These are phyloP conservation scores for Anaspis maculata DNA, from an alignment of 2,888 invertebrate species.

Conservation along the genomic window DNA sequence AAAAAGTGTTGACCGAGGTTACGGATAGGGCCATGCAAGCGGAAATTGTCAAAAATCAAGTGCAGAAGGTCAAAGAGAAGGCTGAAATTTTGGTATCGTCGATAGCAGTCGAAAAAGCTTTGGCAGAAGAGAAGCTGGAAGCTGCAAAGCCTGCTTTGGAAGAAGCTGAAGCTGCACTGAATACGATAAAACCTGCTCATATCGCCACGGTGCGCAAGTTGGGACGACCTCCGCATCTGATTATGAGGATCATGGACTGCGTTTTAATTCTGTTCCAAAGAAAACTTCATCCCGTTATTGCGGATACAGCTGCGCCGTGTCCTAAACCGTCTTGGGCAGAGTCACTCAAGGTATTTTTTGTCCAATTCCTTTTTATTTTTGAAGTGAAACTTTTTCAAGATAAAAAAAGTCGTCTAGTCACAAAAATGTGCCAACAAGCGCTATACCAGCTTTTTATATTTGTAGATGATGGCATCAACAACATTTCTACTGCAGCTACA, in stretches of 20 bases:
- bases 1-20: constrained; percentile 74
- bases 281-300: constrained; percentile 70
- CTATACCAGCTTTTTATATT: no score
- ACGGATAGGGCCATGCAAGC: constrained; percentile 92
- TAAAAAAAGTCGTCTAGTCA: no score
- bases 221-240: constrained; percentile 91
- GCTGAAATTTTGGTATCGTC: constrained; percentile 81
- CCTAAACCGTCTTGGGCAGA: constrained; percentile 96
- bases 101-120: constrained; percentile 82
- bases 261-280: constrained; percentile 89
- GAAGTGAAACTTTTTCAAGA: no score
- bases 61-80: constrained; percentile 91
- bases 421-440: no score
- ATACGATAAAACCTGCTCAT: constrained; percentile 94
- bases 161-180: constrained; percentile 89
- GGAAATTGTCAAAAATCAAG: constrained; percentile 91
- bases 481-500: constrained; percentile 86
- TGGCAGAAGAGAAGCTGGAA: constrained; percentile 88
- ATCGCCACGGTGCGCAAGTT: constrained; percentile 90
- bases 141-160: constrained; percentile 93
- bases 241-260: constrained; percentile 98
- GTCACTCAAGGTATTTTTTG: constrained; percentile 76
- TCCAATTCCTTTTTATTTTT: no score
- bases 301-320: constrained; percentile 74
- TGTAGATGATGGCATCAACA: constrained; percentile 88